Conservation (phyloP, 2,113 vertebrate species). For the Proteles cristata region DNA sequence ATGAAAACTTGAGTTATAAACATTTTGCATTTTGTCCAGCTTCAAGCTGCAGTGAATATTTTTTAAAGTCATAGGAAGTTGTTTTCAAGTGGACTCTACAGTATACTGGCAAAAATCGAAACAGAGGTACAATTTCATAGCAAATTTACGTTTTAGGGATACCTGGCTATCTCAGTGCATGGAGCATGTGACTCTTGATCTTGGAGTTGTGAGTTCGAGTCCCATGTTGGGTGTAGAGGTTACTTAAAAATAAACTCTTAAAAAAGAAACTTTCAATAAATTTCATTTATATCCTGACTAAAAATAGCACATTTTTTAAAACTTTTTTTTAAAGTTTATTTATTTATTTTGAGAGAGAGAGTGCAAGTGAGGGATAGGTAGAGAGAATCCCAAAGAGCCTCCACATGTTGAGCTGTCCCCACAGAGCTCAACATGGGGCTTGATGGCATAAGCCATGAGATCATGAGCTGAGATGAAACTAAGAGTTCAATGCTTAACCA, state of each 20-base stretch:
- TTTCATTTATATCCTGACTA: conserved; percentile 54
- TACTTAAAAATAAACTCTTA: background rate
- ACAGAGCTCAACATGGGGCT: too few species aligned
- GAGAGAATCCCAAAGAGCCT: too few species aligned
- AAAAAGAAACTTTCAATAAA: conserved; percentile 55
- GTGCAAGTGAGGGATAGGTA: too few species aligned
- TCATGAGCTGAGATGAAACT: too few species aligned
- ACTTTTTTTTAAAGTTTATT: too few species aligned
- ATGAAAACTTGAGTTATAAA: conserved; percentile 50
- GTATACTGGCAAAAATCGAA: background rate
- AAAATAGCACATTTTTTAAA: conserved; percentile 47
- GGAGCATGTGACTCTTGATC: background rate
- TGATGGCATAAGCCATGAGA: too few species aligned
- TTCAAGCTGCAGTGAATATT: background rate
- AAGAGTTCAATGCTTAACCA: too few species aligned
- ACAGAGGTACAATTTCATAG: background rate
- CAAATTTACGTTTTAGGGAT: background rate
- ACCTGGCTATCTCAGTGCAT: background rate
- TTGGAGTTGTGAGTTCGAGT: background rate
- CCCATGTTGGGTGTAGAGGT: background rate
- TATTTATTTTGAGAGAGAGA: too few species aligned
- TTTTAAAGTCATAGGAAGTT: background rate
- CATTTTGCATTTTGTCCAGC: background rate
- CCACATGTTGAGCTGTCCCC: too few species aligned
- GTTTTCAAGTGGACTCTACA: background rate